A percentile compares a stretch with the other conserved stretches of the same genome.
phyloP scores from a whole-genome alignment of 2,113 vertebrate genomes.

The Nycticryphes semicollaris region DNA sequence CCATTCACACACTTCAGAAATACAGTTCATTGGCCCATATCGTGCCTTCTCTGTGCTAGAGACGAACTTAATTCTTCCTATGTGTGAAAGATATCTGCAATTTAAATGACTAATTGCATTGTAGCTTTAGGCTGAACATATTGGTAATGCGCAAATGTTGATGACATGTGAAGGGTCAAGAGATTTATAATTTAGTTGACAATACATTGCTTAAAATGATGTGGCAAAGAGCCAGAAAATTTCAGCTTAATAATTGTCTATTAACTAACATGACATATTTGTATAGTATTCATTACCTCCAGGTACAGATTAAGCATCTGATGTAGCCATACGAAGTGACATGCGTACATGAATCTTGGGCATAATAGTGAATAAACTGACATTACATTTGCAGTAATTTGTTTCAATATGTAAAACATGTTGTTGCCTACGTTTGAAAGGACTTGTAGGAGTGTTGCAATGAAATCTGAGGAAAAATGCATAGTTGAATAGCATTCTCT shows the following conservation, averaged over 20 bases:
- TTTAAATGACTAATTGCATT: constrained; percentile 73
- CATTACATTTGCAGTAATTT: constrained; percentile 56
- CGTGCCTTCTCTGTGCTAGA: background rate
- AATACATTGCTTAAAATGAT: constrained; percentile 67
- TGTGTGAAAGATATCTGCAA: constrained; percentile 65
- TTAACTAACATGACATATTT: constrained; percentile 74
- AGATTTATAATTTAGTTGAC: constrained; percentile 69
- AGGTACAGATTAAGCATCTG: constrained; percentile 73
- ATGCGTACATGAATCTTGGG: constrained; percentile 61
- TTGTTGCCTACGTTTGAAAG: constrained; percentile 49
- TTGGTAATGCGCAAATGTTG: constrained; percentile 62
- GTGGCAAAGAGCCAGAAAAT: constrained; percentile 71
- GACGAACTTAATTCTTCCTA: constrained; percentile 62
- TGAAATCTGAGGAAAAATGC: constrained; percentile 7
- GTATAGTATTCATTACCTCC: constrained; percentile 69
- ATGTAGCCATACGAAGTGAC: constrained; percentile 63
- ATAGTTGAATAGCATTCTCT: background rate
- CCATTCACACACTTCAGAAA: constrained; percentile 40
- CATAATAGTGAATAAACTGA: constrained; percentile 65
- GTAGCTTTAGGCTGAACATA: constrained; percentile 70
- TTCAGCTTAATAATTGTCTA: constrained; percentile 73
- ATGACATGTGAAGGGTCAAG: constrained; percentile 73
- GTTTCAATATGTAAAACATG: constrained; percentile 69
- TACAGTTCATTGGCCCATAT: background rate
- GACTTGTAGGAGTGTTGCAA: constrained; percentile 54